phyloP scores from a whole-genome alignment of 2,113 vertebrate genomes.

The Candoia aspera region DNA sequence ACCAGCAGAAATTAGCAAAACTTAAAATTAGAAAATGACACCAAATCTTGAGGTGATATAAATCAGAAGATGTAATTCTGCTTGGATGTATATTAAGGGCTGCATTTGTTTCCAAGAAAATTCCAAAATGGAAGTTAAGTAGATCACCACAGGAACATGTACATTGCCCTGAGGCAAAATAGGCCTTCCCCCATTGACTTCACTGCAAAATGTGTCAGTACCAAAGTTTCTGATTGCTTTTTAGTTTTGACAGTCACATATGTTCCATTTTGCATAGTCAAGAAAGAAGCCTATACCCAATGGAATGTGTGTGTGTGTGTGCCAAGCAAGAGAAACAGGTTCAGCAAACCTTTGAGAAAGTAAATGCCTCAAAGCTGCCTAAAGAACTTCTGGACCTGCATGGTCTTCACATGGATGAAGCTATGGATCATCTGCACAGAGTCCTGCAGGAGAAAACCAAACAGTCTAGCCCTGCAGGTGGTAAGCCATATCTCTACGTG shows the following conservation, averaged over 20 bases:
- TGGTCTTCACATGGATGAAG: conserved; percentile 93
- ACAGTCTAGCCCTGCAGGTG: conserved; percentile 83
- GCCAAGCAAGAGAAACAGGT: conserved; percentile 58
- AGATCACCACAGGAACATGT: too few relatives aligned
- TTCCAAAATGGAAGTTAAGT: not conserved
- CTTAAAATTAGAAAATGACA: not conserved
- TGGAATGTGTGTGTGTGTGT: not conserved
- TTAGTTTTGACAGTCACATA: not conserved
- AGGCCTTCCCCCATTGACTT: not conserved
- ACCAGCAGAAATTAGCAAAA: not conserved
- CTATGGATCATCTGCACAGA: conserved; percentile 80
- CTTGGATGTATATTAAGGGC: not conserved
- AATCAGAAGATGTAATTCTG: not conserved
- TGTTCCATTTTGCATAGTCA: not conserved
- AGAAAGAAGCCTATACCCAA: not conserved
- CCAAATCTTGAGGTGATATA: not conserved
- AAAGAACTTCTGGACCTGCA: conserved; percentile 96
- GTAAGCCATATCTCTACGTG: conserved; percentile 87
- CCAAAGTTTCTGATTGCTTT: not conserved
- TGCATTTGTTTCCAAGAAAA: not conserved
- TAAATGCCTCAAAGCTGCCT: conserved; percentile 88
- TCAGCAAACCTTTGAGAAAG: conserved; percentile 87
- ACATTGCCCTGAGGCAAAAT: not conserved
- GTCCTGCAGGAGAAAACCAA: conserved; percentile 86
- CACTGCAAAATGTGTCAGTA: not conserved